Evolutionary conservation across 2,113 vertebrate genomes (phyloP), one percentile per base, ranked within the genome.

Genomic region (Syrmaticus mikado): DNA sequence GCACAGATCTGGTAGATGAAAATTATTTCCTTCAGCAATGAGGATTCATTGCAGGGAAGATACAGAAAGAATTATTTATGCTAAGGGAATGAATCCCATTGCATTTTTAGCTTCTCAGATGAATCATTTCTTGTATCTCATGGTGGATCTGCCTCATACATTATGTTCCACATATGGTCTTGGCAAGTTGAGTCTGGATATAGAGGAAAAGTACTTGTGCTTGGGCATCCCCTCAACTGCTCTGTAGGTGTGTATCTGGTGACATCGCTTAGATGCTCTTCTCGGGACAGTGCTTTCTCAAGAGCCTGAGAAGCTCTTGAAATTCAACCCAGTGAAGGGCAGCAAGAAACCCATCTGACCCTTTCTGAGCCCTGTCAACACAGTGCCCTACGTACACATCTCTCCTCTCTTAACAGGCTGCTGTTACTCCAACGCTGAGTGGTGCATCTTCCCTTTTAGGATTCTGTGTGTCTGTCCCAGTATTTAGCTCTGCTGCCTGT

Each of bases 51-150:
- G 93, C 75, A 88, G 68, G 80, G 43, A 95, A 68, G 92, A 75
- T 97, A 86, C 88, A 97, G 94, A 96, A 96, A 88, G 96, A 96
- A 96, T 96, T 95, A 94, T 95, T 96, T 94, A 97, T 97, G 95
- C 87, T 94, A 36, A 97, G 94, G 90, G 94, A 96, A 83, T 66
- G 84, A 95, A 87, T 93, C 92, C 90, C 68, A 57, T 60, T 89
- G 92, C 90, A 93, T 92, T 95, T 95, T 92, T 87, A 95, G 86
- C 85, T 95, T 82, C 93, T 96, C 87, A 64, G 87, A 95, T 95
- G 86, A 96, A 91, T 95, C 46, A 82, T 60, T 92, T 95, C 92
- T 85, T 89, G 38, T 85, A 12, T 73, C 43, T 76, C 48, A 5
- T 61, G 41, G 89, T 85, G 76, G 61, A 75, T 65, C 72, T 81